Percentiles rank a stretch among this genome's conserved stretches.
phyloP scores from a whole-genome alignment of 2,797 vertebrate species.

The Mallotus villosus region DNA sequence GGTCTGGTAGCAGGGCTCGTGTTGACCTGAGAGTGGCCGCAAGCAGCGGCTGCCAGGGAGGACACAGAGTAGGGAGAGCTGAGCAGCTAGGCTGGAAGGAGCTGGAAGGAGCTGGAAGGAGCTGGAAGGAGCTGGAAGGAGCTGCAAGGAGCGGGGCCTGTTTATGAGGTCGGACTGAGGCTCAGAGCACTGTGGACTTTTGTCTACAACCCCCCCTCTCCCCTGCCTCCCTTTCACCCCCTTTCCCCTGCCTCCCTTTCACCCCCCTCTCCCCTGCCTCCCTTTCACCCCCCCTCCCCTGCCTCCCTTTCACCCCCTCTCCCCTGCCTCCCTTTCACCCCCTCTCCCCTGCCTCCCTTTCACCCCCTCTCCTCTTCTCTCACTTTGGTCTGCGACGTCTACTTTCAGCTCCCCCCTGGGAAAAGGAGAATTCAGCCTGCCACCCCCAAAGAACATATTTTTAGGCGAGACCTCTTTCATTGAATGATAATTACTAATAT shows the following conservation, averaged over 20 bases:
- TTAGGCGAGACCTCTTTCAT: slow-evolving; percentile 69
- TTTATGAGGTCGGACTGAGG: slow-evolving; percentile 65
- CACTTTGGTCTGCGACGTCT: slow-evolving; percentile 76
- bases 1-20: slow-evolving; percentile 61
- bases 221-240: too few species aligned
- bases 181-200: slow-evolving; percentile 74
- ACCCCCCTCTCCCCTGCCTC: neutral
- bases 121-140: slow-evolving; percentile 52
- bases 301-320: slow-evolving; percentile 5
- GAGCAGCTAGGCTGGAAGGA: slow-evolving; percentile 58
- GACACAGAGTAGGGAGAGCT: slow-evolving; percentile 65
- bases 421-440: slow-evolving; percentile 77
- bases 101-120: slow-evolving; percentile 44
- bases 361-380: slow-evolving; percentile 37
- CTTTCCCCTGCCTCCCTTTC: slow-evolving; percentile 25
- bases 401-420: slow-evolving; percentile 79
- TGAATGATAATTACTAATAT: slow-evolving; percentile 71
- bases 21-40: slow-evolving; percentile 61
- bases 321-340: slow-evolving; percentile 48
- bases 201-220: slow-evolving; percentile 74
- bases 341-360: slow-evolving; percentile 41
- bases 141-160: slow-evolving; percentile 50
- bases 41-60: slow-evolving; percentile 58
- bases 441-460: slow-evolving; percentile 71
- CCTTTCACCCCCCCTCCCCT: slow-evolving; percentile 52